Percentiles rank a stretch among this genome's conserved stretches.
Conservation (phyloP, 2,797 vertebrate species). For the Sphenopsis melanotis region DNA sequence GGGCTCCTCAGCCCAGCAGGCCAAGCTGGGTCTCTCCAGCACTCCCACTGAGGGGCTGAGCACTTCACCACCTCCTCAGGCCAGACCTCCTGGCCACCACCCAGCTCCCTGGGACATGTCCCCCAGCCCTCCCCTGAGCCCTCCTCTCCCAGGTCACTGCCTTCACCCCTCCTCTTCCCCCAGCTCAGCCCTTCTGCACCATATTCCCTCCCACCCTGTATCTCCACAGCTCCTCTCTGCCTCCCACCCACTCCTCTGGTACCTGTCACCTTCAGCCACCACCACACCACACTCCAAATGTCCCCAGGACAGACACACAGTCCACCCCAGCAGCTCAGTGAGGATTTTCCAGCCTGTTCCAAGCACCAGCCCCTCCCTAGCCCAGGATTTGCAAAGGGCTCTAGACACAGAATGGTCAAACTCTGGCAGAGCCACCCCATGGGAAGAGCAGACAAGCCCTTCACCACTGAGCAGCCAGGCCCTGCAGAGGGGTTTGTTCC, state of each 20-base stretch:
- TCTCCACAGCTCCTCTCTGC: not conserved
- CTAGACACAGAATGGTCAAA: rapidly evolving
- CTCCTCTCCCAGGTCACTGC: not conserved
- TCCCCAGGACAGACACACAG: rapidly evolving
- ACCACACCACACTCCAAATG: not conserved
- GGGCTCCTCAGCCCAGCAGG: not conserved
- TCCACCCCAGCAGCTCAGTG: rapidly evolving
- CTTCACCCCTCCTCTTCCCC: not conserved
- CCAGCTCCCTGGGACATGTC: rapidly evolving
- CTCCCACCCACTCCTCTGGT: not conserved
- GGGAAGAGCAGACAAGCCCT: not conserved
- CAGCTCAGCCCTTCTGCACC: not conserved
- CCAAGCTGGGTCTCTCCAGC: not conserved
- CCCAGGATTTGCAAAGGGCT: not conserved
- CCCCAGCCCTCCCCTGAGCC: rapidly evolving
- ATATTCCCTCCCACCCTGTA: not conserved
- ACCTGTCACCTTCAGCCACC: not conserved
- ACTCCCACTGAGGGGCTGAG: not conserved
- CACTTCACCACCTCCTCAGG: not conserved
- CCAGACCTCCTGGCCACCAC: not conserved
- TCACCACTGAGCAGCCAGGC: rapidly evolving
- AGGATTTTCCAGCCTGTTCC: not conserved
- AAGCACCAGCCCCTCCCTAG: not conserved
- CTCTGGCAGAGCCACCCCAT: not conserved
- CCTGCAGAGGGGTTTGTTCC: not conserved